phyloP scores from a whole-genome alignment of 1,140 invertebrate genomes.

The Hermetia illucens region DNA sequence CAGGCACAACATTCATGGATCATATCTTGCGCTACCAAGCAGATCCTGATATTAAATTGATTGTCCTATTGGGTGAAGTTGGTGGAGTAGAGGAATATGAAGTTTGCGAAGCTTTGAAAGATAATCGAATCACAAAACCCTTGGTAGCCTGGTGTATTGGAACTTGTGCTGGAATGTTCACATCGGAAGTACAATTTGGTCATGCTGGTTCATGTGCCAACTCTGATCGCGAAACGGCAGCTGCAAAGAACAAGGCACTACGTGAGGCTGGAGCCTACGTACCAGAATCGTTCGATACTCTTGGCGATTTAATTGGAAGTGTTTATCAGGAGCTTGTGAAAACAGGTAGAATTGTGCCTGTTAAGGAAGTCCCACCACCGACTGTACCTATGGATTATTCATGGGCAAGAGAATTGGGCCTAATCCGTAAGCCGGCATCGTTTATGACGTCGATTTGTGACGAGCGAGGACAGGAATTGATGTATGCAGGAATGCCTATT shows the following conservation, averaged over 20 bases:
- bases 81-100: conserved; percentile 99
- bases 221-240: conserved; percentile 87
- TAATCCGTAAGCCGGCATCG: conserved; percentile 96
- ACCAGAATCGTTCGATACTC: conserved; percentile 83
- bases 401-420: conserved; percentile 94
- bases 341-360: conserved; percentile 69
- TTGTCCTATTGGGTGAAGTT: conserved; percentile 93
- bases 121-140: conserved; percentile 79
- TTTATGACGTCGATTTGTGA: conserved; percentile 99
- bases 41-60: conserved; percentile 77
- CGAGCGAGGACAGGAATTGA: conserved; percentile 93
- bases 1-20: conserved; percentile 97
- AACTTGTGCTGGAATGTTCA: conserved; percentile 84
- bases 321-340: conserved; percentile 71
- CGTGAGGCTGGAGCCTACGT: conserved; percentile 73
- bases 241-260: conserved; percentile 81
- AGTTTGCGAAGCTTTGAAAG: conserved; percentile 78
- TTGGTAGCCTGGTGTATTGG: conserved; percentile 98
- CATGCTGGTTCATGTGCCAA: conserved; percentile 98
- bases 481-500: conserved; percentile 98
- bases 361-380: conserved; percentile 87
- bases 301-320: conserved; percentile 53
- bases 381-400: conserved; percentile 99
- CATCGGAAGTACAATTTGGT: conserved; percentile 97
- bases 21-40: conserved; percentile 77